These are phyloP conservation scores for Erinaceus europaeus DNA, from an alignment of 2,113 vertebrate genomes.

Conservation along the genomic window DNA sequence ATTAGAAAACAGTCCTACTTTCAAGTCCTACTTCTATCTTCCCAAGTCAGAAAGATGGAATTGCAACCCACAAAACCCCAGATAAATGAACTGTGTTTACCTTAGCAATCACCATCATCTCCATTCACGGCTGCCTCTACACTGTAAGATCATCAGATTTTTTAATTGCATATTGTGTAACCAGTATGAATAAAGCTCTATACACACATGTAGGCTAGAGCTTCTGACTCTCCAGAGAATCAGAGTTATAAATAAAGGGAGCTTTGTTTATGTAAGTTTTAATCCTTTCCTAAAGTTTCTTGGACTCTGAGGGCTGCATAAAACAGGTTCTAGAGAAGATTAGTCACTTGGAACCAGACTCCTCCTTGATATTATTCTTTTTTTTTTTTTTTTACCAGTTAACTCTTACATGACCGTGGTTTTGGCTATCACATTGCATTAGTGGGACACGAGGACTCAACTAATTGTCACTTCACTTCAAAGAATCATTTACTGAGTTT, in stretches of 20 bases:
- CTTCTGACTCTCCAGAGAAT: neutral
- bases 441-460: neutral
- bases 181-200: neutral
- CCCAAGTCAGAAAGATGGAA: neutral
- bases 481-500: too few species aligned
- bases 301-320: constrained; percentile 40
- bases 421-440: neutral
- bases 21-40: neutral
- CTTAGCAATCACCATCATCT: constrained; percentile 19
- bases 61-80: neutral
- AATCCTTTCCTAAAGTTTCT: constrained; percentile 64
- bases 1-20: neutral
- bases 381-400: constrained; percentile 25
- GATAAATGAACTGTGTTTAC: constrained; percentile 47
- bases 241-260: constrained; percentile 44
- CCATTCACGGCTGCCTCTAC: neutral
- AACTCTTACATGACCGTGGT: constrained; percentile 23
- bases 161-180: neutral
- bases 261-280: constrained; percentile 65
- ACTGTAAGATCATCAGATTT: neutral
- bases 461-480: neutral
- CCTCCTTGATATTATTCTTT: constrained; percentile 9
- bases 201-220: neutral
- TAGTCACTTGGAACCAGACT: constrained; percentile 23
- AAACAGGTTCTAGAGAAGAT: constrained; percentile 65